These are phyloP conservation scores for Rhincodon typus DNA, from an alignment of 2,797 vertebrate species.

Conservation along the genomic window DNA sequence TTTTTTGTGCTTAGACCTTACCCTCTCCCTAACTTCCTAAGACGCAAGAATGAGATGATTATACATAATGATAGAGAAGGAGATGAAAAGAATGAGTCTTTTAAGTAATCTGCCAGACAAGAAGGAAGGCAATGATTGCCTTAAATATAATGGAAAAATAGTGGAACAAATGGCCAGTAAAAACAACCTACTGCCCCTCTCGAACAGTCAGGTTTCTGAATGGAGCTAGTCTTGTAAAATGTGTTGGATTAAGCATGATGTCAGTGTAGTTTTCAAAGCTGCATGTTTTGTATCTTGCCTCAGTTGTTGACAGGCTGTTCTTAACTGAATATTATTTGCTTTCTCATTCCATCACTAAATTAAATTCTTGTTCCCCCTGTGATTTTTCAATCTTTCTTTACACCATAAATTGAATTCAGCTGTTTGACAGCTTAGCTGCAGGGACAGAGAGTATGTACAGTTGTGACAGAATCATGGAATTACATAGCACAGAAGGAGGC, in stretches of 20 bases:
- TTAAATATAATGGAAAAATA: background rate
- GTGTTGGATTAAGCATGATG: background rate
- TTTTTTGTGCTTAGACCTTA: background rate
- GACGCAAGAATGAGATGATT: slow-evolving; percentile 21
- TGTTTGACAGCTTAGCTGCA: too few relatives aligned
- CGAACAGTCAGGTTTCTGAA: background rate
- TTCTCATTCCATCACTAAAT: background rate
- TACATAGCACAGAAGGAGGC: background rate
- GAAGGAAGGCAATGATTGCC: slow-evolving; percentile 3
- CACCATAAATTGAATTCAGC: background rate
- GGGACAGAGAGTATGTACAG: background rate
- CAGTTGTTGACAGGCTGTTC: background rate
- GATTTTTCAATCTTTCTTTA: background rate
- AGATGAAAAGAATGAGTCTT: background rate
- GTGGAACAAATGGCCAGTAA: slow-evolving; percentile 22
- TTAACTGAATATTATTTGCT: background rate
- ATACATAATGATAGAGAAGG: background rate
- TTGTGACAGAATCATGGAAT: background rate
- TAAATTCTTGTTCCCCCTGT: background rate
- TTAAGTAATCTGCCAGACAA: slow-evolving; percentile 21
- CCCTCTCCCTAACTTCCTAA: slow-evolving; percentile 15
- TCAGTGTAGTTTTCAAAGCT: background rate
- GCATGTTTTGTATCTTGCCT: background rate
- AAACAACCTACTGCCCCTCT: slow-evolving; percentile 14
- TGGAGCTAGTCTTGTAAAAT: background rate